Evolutionary conservation across 2,113 vertebrate genomes (phyloP).

Genomic region (Emydocephalus ijimae): DNA sequence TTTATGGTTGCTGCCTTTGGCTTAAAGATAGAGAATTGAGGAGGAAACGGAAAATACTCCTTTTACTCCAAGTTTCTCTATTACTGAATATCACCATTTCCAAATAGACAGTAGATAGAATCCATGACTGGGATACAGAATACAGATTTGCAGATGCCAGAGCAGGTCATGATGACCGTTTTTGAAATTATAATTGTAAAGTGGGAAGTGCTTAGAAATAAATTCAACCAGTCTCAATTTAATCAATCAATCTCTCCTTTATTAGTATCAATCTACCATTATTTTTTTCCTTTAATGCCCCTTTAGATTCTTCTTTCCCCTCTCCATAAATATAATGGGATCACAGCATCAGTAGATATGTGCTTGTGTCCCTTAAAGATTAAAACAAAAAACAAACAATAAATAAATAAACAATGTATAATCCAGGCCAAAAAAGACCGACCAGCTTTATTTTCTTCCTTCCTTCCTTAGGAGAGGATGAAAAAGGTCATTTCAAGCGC

Average conservation of each 20-base stretch:
- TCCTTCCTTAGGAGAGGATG: slow-evolving; percentile 74
- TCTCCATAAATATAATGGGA: not conserved
- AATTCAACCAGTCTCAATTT: not conserved
- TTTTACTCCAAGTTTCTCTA: not conserved
- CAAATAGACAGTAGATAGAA: not conserved
- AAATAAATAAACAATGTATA: not conserved
- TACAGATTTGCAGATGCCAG: not conserved
- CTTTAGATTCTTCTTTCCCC: not conserved
- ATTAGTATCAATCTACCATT: not conserved
- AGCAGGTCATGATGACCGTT: not conserved
- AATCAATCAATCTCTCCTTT: not conserved
- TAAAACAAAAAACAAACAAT: not conserved
- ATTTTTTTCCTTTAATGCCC: not conserved
- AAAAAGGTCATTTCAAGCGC: slow-evolving; percentile 76
- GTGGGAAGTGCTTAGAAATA: not conserved
- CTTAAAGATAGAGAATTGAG: not conserved
- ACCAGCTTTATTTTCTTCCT: not conserved
- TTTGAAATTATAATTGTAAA: not conserved
- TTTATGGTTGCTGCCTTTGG: not conserved
- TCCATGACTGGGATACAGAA: not conserved
- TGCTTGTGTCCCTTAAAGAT: not conserved
- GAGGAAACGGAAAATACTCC: not conserved
- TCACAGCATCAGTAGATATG: not conserved
- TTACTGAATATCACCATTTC: not conserved
- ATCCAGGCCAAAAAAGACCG: not conserved